Evolutionary conservation across 1,140 invertebrate species (phyloP), one percentile per base, ranked within the genome.

Genomic region (Mizuhopecten yessoensis): DNA sequence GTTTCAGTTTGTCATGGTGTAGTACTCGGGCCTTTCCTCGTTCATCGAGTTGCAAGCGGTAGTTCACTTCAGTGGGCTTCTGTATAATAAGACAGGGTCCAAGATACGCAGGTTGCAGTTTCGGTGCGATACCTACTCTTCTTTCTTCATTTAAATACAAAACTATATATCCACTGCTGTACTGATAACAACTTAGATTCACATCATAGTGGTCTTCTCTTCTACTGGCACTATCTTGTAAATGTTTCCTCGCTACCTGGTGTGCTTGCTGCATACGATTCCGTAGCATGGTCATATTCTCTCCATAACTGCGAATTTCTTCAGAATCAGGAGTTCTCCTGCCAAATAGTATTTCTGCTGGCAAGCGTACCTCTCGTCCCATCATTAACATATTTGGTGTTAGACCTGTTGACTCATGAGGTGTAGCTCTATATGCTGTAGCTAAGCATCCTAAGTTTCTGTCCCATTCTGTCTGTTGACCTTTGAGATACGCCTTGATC

Each of bases 401-500:
- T 23, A 92, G 42, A 10, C 90, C 92, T 29, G 92, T 93, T 13
- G 87, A 57, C 34, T 94, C 90, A 89, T 94, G 86, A 2, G 89
- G 75, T 20, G 92, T 92, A 0, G 91, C 29, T 20, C 92, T 29
- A 34, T 94, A 94, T 7, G 89, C 90, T 0, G 75, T 49, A n/a
- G 87, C 88, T 2, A 94, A 15, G 86, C 91, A 89, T 9, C 86
- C 89, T 15, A 94, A 42, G 33, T 91, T 75, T 7, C 57, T 17
- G 88, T 95, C 93, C 94, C 93, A 94, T 17, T 94, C 89, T 1
- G 34, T 39, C 87, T 94, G 90, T 23, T 89, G 45, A 29, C 34
- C 42, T 15, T 34, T 1, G 15, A 92, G 33, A 23, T 90, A 97
- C 93, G 94, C 87, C 9, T 91, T 89, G 57, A 95, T 90, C 92